Base-by-base conservation (phyloP, 2,797 vertebrate species). In the Notoglanidium macrostoma region DNA sequence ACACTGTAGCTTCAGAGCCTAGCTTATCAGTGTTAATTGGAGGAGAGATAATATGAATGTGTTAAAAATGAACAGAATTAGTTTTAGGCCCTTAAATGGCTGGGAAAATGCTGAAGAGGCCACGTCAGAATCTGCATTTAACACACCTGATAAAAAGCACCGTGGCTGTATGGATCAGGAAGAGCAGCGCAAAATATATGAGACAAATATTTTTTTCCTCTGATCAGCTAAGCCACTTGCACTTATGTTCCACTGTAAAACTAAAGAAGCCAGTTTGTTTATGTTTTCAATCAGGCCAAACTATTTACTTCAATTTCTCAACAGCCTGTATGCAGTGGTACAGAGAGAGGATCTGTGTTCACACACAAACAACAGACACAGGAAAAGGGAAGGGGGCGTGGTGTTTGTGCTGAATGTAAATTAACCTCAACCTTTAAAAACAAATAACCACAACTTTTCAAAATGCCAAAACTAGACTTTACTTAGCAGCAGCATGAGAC, bases 331-430 rank as follows among this genome's bases (percentile, higher is more conserved):
- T 35, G n/a, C 29, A 61, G 61, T 65, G 2, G 5, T 35, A 14
- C 70, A 73, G 84, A 65, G n/a, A n/a, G 7, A 65, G 0, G 46
- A 76, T 54, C 73, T 76, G 49, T 19, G 79, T 44, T 68, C 21
- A 32, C 76, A 91, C 92, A 87, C 10, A 61, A 83, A 51, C 51
- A n/a, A 89, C 68, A 87, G 57, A 49, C 89, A 83, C 72, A 57
- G n/a, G 59, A 85, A 35, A 49, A 73, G 55, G 67, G n/a, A 51
- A 17, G 55, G 80, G 63, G 59, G 73, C 29, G 81, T 40, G 49
- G 49, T 17, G 85, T 51, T 90, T 29, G 82, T 89, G 89, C 90
- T 85, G 89, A 92, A 93, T 85, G 86, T 83, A 85, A 89, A 8
- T 65, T 77, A 87, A 91, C 90, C 86, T 90, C 86, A 90, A 90